These are phyloP conservation scores for Esox niger DNA, from an alignment of 2,113 vertebrate genomes.

Conservation along the genomic window DNA sequence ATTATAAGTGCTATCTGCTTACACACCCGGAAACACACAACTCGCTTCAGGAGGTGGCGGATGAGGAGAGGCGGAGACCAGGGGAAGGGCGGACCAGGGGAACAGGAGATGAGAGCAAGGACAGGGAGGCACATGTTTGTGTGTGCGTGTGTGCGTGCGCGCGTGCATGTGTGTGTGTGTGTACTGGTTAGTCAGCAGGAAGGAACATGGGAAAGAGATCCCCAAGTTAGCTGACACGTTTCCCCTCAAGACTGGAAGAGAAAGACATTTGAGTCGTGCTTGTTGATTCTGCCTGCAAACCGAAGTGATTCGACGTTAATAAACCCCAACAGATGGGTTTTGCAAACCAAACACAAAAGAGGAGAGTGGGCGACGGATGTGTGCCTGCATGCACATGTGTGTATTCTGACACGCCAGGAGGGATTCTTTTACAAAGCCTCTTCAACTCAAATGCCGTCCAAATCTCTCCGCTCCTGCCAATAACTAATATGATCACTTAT, in stretches of 20 bases:
- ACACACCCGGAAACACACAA: conserved; percentile 50
- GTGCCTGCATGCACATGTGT: too few species aligned
- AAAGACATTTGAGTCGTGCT: not conserved
- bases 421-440: too few species aligned
- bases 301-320: conserved; percentile 22
- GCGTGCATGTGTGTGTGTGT: too few species aligned
- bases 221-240: conserved; percentile 11
- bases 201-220: conserved; percentile 12
- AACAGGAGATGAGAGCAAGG: not conserved
- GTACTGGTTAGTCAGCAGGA: conserved; percentile 58
- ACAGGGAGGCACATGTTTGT: too few species aligned
- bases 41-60: conserved; percentile 31
- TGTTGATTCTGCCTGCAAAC: conserved; percentile 21
- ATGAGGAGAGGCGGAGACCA: conserved; percentile 6
- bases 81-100: conserved; percentile 1
- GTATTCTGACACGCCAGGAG: too few species aligned
- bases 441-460: too few species aligned
- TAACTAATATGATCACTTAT: too few species aligned
- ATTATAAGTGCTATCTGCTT: conserved; percentile 58
- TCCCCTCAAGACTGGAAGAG: not conserved
- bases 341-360: conserved; percentile 26
- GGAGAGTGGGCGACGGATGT: conserved; percentile 8
- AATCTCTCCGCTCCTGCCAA: too few species aligned
- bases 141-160: too few species aligned
- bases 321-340: conserved; percentile 49